Evolutionary conservation across 1,140 invertebrate species (phyloP), one percentile per base, ranked within the genome.

Genomic region (Triops cancriformis): DNA sequence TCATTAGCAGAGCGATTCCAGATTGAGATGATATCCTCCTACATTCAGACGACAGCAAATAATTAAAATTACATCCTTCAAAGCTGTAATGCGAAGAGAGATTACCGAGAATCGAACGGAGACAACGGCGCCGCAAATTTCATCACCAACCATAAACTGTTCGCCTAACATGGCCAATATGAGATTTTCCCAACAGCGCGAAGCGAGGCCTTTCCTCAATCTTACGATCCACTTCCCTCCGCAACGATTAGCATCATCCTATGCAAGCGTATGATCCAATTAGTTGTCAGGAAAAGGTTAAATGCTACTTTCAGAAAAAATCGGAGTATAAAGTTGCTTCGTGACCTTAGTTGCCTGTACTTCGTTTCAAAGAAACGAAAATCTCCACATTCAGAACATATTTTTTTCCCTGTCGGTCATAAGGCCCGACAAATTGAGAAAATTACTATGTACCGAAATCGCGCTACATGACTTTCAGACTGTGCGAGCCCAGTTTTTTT

Each of bases 141-240:
- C 98, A 81, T 97, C 93, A 10, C 97, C 97, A 7, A 99, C 97
- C 90, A 98, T 94, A 88, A 99, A 99, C 88, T 99, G 97, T 86
- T 99, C 97, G 14, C 96, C 95, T 80, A 96, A 86, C 91, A 99
- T 97, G 76, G 98, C 97, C 86, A 99, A 90, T 81, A 98, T 93
- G 41, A 99, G 88, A 87, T 99, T 98, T 87, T 99, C 98, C 97
- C 97, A 99, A 83, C 96, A 97, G 73, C 96, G 89, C 45, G 94
- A 95, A 27, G 96, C 95, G 83, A 98, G 89, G 78, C 96, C 94
- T 88, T 98, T 98, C 82, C 94, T 90, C 82, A 99, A 87, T 79
- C 96, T 64, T 41, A 99, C 91, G 78, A 98, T 94, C 96, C 96
- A 99, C 88, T 98, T 98, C 23, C 97, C 97, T 72, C 97, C 97